phyloP scores from a whole-genome alignment of 2,113 vertebrate genomes.

The Odontophorus gujanensis region DNA sequence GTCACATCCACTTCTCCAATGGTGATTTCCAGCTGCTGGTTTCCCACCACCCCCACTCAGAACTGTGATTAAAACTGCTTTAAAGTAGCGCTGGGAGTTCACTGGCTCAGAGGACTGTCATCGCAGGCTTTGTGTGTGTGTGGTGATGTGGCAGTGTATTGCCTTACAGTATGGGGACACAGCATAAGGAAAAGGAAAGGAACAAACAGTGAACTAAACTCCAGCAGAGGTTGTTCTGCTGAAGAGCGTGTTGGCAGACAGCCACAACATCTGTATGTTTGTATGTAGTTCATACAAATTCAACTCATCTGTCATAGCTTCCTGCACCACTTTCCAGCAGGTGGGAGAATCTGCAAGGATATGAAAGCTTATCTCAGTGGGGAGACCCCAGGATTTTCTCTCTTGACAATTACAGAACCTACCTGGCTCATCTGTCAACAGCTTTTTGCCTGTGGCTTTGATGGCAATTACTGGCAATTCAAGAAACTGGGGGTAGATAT shows the following conservation, averaged over 20 bases:
- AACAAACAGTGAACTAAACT: not conserved
- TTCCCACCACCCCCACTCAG: conserved; percentile 1
- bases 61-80: not conserved
- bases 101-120: not conserved
- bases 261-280: not conserved
- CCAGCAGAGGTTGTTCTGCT: not conserved
- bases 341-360: not conserved
- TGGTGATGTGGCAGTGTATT: not conserved
- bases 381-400: not conserved
- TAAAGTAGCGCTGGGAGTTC: not conserved
- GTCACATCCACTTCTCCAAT: not conserved
- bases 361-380: not conserved
- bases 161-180: not conserved
- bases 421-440: not conserved
- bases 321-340: not conserved
- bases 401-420: not conserved
- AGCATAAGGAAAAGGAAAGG: not conserved
- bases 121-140: not conserved
- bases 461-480: not conserved
- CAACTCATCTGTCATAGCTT: not conserved
- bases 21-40: not conserved
- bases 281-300: not conserved
- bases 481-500: not conserved
- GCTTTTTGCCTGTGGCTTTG: not conserved
- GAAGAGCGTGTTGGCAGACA: fast-evolving